Evolutionary conservation across 1,140 invertebrate species (phyloP).

Genomic region (Eupristina koningsbergeri): DNA sequence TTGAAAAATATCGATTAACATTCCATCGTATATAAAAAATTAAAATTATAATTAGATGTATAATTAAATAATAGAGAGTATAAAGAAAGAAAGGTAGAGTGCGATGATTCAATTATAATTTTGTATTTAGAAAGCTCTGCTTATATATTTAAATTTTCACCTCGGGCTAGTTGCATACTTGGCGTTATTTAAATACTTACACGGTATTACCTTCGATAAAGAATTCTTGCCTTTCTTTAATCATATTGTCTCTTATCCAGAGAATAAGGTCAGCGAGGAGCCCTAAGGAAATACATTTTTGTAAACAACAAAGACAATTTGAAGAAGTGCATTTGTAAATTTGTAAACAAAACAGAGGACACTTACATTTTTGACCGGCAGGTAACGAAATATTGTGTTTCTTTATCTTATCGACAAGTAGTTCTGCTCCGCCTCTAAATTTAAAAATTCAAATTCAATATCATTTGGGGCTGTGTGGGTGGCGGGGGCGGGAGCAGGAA

Average conservation of each 20-base stretch:
- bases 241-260: constrained; percentile 89
- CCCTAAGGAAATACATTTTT: constrained; percentile 75
- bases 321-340: constrained; percentile 24
- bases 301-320: constrained; percentile 24
- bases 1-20: too few species aligned
- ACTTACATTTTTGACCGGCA: constrained; percentile 72
- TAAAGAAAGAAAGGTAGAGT: too few species aligned
- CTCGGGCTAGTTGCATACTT: too few species aligned
- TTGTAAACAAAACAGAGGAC: neutral
- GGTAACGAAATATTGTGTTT: constrained; percentile 80
- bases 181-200: too few species aligned
- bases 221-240: constrained; percentile 90
- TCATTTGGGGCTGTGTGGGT: too few species aligned
- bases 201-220: constrained; percentile 87
- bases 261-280: constrained; percentile 81
- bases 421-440: constrained; percentile 88
- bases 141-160: too few species aligned
- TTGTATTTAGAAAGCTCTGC: too few species aligned
- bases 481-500: too few species aligned
- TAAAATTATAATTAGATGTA: too few species aligned
- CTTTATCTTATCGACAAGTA: constrained; percentile 89
- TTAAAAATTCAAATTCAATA: neutral
- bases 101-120: too few species aligned
- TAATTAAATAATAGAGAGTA: too few species aligned
- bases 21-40: too few species aligned